A percentile compares a stretch with the other conserved stretches of the same genome.
These are phyloP conservation scores for Nomada flava DNA, from an alignment of 2,888 invertebrate genomes.

Conservation along the genomic window DNA sequence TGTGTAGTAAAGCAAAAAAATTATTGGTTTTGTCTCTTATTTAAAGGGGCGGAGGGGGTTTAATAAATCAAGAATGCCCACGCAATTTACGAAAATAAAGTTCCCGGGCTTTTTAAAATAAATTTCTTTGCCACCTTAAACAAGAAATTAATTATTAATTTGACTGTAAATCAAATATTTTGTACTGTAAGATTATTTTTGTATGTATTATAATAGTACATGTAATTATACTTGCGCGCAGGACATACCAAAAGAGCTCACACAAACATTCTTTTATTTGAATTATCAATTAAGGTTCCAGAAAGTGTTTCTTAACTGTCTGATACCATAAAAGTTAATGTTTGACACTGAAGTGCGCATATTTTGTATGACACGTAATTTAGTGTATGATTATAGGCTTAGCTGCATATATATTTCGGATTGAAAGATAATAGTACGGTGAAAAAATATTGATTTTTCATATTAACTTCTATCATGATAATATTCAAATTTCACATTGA, in stretches of 20 bases:
- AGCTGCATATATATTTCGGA: conserved; percentile 72
- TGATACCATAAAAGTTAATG: not conserved
- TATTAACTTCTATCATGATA: conserved; percentile 11
- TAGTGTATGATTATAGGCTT: conserved; percentile 72
- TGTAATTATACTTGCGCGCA: not conserved
- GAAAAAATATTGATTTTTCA: conserved; percentile 18
- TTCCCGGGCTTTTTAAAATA: no score
- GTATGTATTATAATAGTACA: not conserved
- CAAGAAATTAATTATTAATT: not conserved
- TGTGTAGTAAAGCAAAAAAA: not conserved
- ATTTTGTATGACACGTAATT: conserved; percentile 8
- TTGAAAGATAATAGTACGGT: conserved; percentile 9
- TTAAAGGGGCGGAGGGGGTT: no score
- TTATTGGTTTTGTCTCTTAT: not conserved
- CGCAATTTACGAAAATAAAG: no score
- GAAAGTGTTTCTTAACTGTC: not conserved
- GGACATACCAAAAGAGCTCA: not conserved
- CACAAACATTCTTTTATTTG: not conserved
- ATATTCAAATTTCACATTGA: conserved; percentile 18
- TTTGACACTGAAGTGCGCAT: not conserved
- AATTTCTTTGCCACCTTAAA: no score
- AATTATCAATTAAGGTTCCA: not conserved
- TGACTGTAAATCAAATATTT: not conserved
- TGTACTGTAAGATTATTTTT: not conserved
- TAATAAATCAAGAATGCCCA: no score